A percentile compares a stretch with the other conserved stretches of the same genome.
Conservation (phyloP, 2,113 vertebrate genomes). For the Microcebus ravelobensis region DNA sequence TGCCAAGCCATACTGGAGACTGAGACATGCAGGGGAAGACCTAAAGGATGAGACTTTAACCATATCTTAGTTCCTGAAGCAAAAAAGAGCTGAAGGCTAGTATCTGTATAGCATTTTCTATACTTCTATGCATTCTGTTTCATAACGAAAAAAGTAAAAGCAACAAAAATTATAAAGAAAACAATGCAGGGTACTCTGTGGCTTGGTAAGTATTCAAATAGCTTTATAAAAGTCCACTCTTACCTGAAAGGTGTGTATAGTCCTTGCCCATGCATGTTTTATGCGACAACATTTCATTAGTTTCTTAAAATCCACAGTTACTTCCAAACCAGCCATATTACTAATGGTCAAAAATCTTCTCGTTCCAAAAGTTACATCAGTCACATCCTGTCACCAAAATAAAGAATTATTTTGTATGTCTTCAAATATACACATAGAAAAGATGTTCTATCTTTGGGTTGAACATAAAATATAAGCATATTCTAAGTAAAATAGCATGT, state of each 20-base stretch:
- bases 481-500: not conserved
- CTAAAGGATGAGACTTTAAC: not conserved
- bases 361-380: constrained; percentile 57
- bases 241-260: constrained; percentile 94
- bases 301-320: constrained; percentile 84
- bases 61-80: not conserved
- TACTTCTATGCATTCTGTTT: not conserved
- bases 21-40: not conserved
- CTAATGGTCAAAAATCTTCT: constrained; percentile 84
- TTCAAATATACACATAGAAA: not conserved
- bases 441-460: not conserved
- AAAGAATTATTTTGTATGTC: not conserved
- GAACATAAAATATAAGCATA: not conserved
- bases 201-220: not conserved
- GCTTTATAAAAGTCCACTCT: not conserved
- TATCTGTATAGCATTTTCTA: not conserved
- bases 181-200: not conserved
- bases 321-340: constrained; percentile 68
- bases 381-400: constrained; percentile 79
- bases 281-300: constrained; percentile 85
- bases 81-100: not conserved
- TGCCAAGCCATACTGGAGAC: not conserved
- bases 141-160: not conserved
- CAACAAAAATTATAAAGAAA: constrained; percentile 3
- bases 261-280: constrained; percentile 91